A percentile compares a stretch with the other conserved stretches of the same genome.
phyloP scores from a whole-genome alignment of 1,140 invertebrate genomes.

The Drosophila tropicalis region DNA sequence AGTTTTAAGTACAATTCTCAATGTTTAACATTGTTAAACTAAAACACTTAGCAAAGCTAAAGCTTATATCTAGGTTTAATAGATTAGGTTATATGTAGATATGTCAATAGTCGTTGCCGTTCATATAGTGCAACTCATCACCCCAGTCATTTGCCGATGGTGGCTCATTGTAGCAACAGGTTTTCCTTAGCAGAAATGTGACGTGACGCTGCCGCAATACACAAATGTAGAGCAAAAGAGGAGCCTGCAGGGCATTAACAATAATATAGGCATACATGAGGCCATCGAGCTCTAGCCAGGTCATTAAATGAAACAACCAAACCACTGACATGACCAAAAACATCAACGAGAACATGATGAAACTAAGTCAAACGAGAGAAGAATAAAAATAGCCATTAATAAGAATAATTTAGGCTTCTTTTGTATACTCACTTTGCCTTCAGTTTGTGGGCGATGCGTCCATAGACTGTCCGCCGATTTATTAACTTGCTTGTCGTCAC shows the following conservation, averaged over 20 bases:
- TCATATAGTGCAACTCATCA: slow-evolving; percentile 93
- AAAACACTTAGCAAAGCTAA: slow-evolving; percentile 67
- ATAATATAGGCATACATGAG: slow-evolving; percentile 89
- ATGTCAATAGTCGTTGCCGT: slow-evolving; percentile 87
- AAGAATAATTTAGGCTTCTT: neutral
- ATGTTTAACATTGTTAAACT: slow-evolving; percentile 75
- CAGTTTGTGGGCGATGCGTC: slow-evolving; percentile 92
- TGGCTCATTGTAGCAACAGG: slow-evolving; percentile 89
- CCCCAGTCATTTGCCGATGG: slow-evolving; percentile 90
- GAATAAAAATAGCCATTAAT: neutral
- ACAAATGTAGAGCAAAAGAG: slow-evolving; percentile 90
- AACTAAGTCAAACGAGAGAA: slow-evolving; percentile 85
- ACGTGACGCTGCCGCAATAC: slow-evolving; percentile 90
- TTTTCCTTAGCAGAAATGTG: slow-evolving; percentile 89
- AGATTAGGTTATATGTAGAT: slow-evolving; percentile 30
- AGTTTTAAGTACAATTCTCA: slow-evolving; percentile 74
- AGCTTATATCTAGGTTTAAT: slow-evolving; percentile 31
- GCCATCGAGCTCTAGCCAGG: slow-evolving; percentile 88
- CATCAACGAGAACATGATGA: slow-evolving; percentile 90
- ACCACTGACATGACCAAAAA: slow-evolving; percentile 88
- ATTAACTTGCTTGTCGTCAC: slow-evolving; percentile 91
- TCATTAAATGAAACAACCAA: slow-evolving; percentile 90
- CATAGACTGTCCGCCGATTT: slow-evolving; percentile 90
- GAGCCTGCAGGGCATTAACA: slow-evolving; percentile 88
- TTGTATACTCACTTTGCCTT: slow-evolving; percentile 87